A percentile compares a stretch with the other conserved stretches of the same genome.
Evolutionary conservation across 2,888 invertebrate species (phyloP).

Genomic region (Sesamia inferens): DNA sequence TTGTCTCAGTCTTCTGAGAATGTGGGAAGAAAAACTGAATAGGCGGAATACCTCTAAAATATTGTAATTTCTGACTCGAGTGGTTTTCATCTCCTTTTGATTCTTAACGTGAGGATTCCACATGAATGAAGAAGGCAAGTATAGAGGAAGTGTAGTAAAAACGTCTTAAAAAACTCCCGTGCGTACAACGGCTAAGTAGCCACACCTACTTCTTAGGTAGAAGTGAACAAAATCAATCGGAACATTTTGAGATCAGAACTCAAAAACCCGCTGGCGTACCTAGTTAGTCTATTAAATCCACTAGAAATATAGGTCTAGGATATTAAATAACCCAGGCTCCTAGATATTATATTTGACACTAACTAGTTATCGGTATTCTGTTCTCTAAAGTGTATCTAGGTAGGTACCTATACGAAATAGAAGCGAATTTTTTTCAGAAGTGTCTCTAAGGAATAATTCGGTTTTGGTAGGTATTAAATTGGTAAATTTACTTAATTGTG

Average conservation of each 20-base stretch:
- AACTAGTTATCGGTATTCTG: neutral
- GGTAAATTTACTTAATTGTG: neutral
- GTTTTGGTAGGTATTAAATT: neutral
- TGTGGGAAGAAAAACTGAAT: neutral
- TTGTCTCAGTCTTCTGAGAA: neutral
- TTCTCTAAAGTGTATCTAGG: neutral
- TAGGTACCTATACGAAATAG: neutral
- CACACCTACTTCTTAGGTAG: neutral
- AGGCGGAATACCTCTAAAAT: neutral
- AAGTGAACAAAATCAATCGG: neutral
- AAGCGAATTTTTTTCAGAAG: neutral
- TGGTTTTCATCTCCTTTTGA: too few relatives aligned
- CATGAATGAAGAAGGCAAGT: too few relatives aligned
- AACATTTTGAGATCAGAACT: neutral
- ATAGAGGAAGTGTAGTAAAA: neutral
- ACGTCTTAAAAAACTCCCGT: neutral
- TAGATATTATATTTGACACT: too few relatives aligned
- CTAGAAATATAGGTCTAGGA: neutral
- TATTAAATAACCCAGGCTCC: neutral
- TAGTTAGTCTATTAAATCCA: neutral
- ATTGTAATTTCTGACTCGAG: too few relatives aligned
- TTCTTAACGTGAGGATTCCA: too few relatives aligned
- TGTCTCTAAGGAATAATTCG: too few relatives aligned
- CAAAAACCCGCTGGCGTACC: neutral
- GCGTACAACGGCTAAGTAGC: neutral